Conservation (phyloP, 2,888 invertebrate species). For the Stenodera caucasica region DNA sequence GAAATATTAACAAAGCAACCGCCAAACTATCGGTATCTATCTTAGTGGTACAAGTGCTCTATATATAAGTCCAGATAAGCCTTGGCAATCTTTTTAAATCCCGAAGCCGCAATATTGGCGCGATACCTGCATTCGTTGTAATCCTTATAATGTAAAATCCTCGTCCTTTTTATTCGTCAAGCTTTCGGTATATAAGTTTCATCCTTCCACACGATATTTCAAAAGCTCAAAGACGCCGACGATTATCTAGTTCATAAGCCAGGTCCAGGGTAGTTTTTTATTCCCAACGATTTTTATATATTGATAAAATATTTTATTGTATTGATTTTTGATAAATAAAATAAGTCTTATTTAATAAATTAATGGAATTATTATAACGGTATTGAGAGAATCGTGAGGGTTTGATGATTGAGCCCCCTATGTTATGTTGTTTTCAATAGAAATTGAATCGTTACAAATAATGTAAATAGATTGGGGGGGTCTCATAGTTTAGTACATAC, state of each 20-base stretch:
- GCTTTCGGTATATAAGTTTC: conserved; percentile 48
- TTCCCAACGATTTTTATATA: neutral
- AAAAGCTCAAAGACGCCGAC: conserved; percentile 52
- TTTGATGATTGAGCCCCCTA: neutral
- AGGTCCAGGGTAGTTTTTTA: conserved; percentile 15
- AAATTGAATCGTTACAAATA: conserved; percentile 55
- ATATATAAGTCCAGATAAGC: conserved; percentile 53
- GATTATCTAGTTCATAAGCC: conserved; percentile 50
- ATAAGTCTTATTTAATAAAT: conserved; percentile 10
- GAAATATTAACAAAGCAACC: conserved; percentile 16
- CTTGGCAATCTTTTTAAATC: conserved; percentile 53
- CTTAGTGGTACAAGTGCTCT: conserved; percentile 45
- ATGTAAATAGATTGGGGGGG: conserved; percentile 48
- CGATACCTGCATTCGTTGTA: conserved; percentile 51
- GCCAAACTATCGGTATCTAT: conserved; percentile 42
- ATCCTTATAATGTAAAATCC: conserved; percentile 56
- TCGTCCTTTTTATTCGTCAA: conserved; percentile 45
- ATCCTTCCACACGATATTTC: conserved; percentile 51
- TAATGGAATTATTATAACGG: conserved; percentile 30
- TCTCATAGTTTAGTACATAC: conserved; percentile 11
- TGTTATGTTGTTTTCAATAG: conserved; percentile 39
- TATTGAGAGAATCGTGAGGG: conserved; percentile 19
- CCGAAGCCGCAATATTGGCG: conserved; percentile 50
- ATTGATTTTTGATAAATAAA: neutral
- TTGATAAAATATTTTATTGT: neutral